Percentiles rank a stretch among this genome's conserved stretches.
Conservation (phyloP, 2,113 vertebrate species). For the Anarrhichthys ocellatus region DNA sequence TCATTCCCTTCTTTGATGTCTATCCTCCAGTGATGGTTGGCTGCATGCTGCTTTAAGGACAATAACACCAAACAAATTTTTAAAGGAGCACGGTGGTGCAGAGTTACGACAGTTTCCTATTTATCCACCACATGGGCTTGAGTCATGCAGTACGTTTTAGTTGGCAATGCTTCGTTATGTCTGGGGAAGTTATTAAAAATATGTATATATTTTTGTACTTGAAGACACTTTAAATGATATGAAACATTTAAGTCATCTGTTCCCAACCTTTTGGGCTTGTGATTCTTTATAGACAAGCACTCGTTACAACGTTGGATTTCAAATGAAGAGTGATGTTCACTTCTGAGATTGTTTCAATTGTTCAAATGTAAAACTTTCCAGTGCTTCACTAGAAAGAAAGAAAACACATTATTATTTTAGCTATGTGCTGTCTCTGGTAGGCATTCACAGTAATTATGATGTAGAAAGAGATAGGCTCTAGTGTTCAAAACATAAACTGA, state of each 20-base stretch:
- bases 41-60: not conserved
- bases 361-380: not conserved
- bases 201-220: too few relatives aligned
- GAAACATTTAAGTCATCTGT: not conserved
- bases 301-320: not conserved
- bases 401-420: not conserved
- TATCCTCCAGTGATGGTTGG: not conserved
- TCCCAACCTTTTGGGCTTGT: not conserved
- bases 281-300: not conserved
- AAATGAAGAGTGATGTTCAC: not conserved
- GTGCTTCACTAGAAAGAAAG: not conserved
- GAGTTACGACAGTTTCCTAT: not conserved
- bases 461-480: not conserved
- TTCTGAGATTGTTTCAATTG: not conserved
- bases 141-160: too few relatives aligned
- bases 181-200: not conserved
- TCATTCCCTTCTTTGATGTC: not conserved
- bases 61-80: not conserved
- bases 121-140: not conserved
- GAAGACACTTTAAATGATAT: not conserved
- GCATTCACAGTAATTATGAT: not conserved
- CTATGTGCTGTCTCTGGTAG: not conserved
- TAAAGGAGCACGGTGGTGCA: not conserved
- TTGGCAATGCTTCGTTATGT: too few relatives aligned
- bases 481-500: not conserved